Conservation (phyloP, 1,140 invertebrate genomes). For the Drosophila orosa region DNA sequence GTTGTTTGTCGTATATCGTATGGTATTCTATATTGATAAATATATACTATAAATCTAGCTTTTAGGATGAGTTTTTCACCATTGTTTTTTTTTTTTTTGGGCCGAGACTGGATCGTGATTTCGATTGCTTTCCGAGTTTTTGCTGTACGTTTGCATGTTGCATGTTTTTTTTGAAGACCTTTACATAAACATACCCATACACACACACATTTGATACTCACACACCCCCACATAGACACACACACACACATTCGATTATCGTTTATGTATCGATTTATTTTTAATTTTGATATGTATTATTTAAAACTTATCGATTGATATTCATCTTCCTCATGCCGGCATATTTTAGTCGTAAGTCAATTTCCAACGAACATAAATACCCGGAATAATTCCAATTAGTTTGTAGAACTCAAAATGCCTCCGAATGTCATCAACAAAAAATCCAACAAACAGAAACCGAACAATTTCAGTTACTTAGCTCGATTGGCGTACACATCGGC, state of each 20-base stretch:
- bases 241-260: slow-evolving; percentile 37
- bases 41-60: slow-evolving; percentile 48
- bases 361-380: slow-evolving; percentile 11
- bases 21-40: slow-evolving; percentile 58
- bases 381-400: slow-evolving; percentile 25
- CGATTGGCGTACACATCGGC: slow-evolving; percentile 55
- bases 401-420: slow-evolving; percentile 62
- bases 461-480: slow-evolving; percentile 36
- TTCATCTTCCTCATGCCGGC: slow-evolving; percentile 25
- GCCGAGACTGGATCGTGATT: slow-evolving; percentile 38
- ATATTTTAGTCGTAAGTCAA: slow-evolving; percentile 51
- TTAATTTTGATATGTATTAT: slow-evolving; percentile 38
- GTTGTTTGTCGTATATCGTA: slow-evolving; percentile 70
- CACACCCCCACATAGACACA: slow-evolving; percentile 24
- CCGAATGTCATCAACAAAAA: slow-evolving; percentile 47
- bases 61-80: slow-evolving; percentile 41
- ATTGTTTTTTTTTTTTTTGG: slow-evolving; percentile 15
- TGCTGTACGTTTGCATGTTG: slow-evolving; percentile 66
- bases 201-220: slow-evolving; percentile 33
- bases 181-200: slow-evolving; percentile 42
- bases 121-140: slow-evolving; percentile 48
- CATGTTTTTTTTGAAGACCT: slow-evolving; percentile 67
- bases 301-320: slow-evolving; percentile 36
- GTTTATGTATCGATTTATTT: slow-evolving; percentile 45
- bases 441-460: slow-evolving; percentile 20